Evolutionary conservation across 2,113 vertebrate genomes (phyloP).

Genomic region (Aythya baeri): DNA sequence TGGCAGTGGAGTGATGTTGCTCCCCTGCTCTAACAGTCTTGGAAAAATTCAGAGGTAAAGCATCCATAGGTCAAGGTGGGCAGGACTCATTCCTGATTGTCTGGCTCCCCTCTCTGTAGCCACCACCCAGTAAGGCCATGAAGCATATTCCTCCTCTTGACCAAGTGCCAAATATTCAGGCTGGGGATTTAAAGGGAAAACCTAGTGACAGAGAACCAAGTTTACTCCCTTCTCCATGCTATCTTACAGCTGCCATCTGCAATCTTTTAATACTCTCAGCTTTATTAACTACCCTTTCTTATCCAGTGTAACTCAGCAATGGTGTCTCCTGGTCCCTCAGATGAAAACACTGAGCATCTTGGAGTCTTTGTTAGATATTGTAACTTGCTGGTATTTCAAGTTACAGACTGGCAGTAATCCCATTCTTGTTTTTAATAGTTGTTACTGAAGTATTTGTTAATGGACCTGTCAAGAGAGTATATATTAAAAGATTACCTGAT

Average conservation of each 20-base stretch:
- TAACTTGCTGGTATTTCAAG: no score
- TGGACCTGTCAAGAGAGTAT: background rate
- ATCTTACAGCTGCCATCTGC: background rate
- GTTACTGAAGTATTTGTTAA: background rate
- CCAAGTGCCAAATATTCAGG: background rate
- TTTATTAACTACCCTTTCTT: background rate
- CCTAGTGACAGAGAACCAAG: background rate
- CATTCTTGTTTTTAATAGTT: background rate
- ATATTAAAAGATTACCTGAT: background rate
- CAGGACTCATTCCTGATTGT: rapidly evolving
- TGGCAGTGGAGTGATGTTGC: background rate
- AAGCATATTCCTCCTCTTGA: background rate
- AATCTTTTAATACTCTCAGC: background rate
- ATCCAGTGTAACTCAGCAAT: background rate
- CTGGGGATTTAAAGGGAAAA: background rate
- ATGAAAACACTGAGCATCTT: background rate
- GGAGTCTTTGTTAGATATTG: background rate
- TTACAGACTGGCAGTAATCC: background rate
- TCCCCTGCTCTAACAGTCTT: background rate
- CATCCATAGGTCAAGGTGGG: background rate
- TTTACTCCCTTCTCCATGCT: background rate
- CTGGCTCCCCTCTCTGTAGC: background rate
- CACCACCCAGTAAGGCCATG: background rate
- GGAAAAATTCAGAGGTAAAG: background rate
- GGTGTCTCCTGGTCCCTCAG: rapidly evolving